Evolutionary conservation across 2,888 invertebrate genomes (phyloP).

Genomic region (Pterobdella sp.): DNA sequence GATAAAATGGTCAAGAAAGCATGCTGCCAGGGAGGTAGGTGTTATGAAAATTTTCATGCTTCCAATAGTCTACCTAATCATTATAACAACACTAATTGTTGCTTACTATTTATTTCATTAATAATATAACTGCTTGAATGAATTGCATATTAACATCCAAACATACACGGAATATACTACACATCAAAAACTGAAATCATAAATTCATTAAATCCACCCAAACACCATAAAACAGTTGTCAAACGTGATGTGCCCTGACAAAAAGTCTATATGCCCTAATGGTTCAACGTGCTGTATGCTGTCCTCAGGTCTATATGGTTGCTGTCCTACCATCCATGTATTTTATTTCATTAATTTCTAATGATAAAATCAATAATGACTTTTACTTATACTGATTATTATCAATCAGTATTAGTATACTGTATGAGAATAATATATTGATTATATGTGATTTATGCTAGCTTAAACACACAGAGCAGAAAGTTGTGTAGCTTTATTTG

Average conservation of each 20-base stretch:
- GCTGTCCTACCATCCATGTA: constrained; percentile 23
- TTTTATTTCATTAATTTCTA: neutral
- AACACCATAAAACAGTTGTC: neutral
- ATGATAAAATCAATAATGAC: neutral
- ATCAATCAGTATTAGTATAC: too few species aligned
- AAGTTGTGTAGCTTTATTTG: too few species aligned
- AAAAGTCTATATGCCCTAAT: constrained; percentile 10
- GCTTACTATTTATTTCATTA: too few species aligned
- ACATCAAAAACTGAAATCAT: neutral
- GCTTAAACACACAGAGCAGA: too few species aligned
- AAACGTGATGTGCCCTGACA: neutral
- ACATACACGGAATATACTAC: neutral
- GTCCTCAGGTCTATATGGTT: neutral
- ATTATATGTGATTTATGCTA: too few species aligned
- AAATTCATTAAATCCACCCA: neutral
- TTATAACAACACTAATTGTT: neutral
- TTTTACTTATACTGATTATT: neutral
- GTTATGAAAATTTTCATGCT: neutral
- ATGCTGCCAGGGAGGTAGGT: neutral
- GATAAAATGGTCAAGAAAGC: neutral
- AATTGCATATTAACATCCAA: too few species aligned
- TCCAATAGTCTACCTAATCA: neutral
- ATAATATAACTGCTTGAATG: too few species aligned
- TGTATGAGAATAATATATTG: too few species aligned
- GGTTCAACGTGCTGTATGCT: constrained; percentile 13